These are phyloP conservation scores for Eilema caniola DNA, from an alignment of 2,888 invertebrate species.

Conservation along the genomic window DNA sequence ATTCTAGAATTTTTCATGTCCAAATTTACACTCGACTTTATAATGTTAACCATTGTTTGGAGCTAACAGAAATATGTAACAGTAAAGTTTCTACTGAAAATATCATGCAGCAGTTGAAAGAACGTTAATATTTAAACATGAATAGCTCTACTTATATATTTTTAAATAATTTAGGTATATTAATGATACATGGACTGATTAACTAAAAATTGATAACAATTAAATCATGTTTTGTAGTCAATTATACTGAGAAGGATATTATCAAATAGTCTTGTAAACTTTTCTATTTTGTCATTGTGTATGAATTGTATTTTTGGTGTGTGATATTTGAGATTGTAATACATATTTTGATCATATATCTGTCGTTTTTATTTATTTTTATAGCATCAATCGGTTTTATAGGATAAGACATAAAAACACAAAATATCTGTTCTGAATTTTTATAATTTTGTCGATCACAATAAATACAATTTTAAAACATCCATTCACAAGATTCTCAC, in stretches of 20 bases:
- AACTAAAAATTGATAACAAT: background rate
- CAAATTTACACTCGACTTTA: background rate
- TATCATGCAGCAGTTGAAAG: background rate
- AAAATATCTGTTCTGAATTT: slow-evolving; percentile 34
- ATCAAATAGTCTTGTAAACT: slow-evolving; percentile 4
- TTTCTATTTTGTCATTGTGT: background rate
- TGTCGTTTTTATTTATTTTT: background rate
- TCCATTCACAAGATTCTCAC: slow-evolving; percentile 45
- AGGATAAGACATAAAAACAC: background rate
- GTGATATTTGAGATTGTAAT: slow-evolving; percentile 13
- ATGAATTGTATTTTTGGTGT: slow-evolving; percentile 14
- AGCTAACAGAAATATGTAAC: background rate
- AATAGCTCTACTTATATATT: background rate
- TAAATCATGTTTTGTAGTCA: background rate
- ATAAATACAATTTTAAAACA: slow-evolving; percentile 53
- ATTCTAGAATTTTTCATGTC: background rate
- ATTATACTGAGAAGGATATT: background rate
- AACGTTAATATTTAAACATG: background rate
- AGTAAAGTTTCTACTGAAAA: background rate
- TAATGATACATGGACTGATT: background rate
- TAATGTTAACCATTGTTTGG: background rate
- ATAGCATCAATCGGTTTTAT: background rate
- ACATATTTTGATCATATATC: slow-evolving; percentile 8
- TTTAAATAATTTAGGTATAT: background rate
- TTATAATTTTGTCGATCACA: slow-evolving; percentile 53